Percentiles rank a stretch among this genome's conserved stretches.
Evolutionary conservation across 2,797 vertebrate species (phyloP).

Genomic region (Sebastes umbrosus): DNA sequence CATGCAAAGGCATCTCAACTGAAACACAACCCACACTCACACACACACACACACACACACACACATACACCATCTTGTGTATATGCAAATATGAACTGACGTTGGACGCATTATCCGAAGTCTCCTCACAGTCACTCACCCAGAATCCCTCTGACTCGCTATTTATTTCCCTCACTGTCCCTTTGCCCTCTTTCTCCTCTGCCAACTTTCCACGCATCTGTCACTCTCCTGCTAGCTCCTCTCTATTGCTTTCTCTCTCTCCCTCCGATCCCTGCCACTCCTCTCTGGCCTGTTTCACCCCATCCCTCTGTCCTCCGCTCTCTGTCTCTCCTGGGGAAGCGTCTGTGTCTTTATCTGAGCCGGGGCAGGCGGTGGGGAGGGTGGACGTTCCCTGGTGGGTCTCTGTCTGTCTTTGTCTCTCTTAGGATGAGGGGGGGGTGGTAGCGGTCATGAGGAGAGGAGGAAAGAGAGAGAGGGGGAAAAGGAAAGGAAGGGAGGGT

Average conservation of each 20-base stretch:
- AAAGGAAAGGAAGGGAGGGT: conserved; percentile 3
- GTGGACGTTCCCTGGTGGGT: conserved; percentile 68
- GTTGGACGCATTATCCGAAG: conserved; percentile 34
- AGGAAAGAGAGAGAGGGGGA: background rate
- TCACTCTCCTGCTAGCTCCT: conserved; percentile 60
- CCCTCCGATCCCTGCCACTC: conserved; percentile 35
- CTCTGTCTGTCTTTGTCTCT: conserved; percentile 70
- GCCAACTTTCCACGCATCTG: conserved; percentile 69
- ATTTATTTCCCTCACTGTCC: conserved; percentile 64
- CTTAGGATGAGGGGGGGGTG: conserved; percentile 4
- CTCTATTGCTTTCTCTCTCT: conserved; percentile 16
- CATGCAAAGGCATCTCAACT: conserved; percentile 48
- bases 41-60: conserved; percentile 10
- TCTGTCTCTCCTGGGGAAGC: conserved; percentile 54
- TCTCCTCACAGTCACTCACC: conserved; percentile 45
- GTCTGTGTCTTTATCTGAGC: conserved; percentile 74
- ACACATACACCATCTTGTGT: conserved; percentile 42
- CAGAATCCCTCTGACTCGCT: conserved; percentile 42
- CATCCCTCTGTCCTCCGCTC: conserved; percentile 54
- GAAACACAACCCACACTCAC: conserved; percentile 33
- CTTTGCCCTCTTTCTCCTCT: conserved; percentile 61
- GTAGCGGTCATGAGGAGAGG: conserved; percentile 9
- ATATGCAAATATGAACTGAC: conserved; percentile 64
- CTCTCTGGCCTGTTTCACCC: conserved; percentile 69
- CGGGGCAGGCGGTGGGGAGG: conserved; percentile 52